These are phyloP conservation scores for Strongylocentrotus purpuratus DNA, from an alignment of 35 echinoderm and acorn worm species.

Conservation along the genomic window DNA sequence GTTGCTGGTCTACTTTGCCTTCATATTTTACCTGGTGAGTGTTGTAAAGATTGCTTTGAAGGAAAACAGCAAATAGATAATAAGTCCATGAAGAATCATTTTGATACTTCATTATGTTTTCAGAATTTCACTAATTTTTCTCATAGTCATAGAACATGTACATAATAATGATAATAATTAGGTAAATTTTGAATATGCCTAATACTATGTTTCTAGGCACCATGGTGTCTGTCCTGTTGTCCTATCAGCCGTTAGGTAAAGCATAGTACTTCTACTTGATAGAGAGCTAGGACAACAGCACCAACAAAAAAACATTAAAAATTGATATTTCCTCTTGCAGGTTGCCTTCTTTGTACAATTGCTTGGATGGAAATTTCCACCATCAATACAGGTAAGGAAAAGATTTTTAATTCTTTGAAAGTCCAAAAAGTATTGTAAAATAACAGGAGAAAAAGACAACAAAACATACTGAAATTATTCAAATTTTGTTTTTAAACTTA, in stretches of 20 bases:
- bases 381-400: constrained; percentile 23
- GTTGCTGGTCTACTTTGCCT: constrained; percentile 64
- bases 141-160: neutral
- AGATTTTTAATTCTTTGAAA: no score
- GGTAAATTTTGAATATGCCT: neutral
- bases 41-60: no score
- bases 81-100: no score
- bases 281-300: no score
- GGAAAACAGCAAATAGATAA: no score
- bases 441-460: no score
- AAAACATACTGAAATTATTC: no score
- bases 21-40: constrained; percentile 88
- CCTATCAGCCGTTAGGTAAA: neutral
- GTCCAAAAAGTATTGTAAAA: no score
- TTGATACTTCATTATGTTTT: neutral
- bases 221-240: neutral
- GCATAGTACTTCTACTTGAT: no score
- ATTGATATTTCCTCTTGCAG: neutral
- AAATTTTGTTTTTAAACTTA: no score
- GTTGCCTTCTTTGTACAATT: constrained; percentile 22
- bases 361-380: neutral
- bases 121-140: neutral
- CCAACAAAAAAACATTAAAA: no score
- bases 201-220: neutral
- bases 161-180: neutral